Percentiles rank a stretch among this genome's conserved stretches.
Conservation (phyloP, 37 sponge, comb jelly and placozoan genomes). For the Axinella damicornis region DNA sequence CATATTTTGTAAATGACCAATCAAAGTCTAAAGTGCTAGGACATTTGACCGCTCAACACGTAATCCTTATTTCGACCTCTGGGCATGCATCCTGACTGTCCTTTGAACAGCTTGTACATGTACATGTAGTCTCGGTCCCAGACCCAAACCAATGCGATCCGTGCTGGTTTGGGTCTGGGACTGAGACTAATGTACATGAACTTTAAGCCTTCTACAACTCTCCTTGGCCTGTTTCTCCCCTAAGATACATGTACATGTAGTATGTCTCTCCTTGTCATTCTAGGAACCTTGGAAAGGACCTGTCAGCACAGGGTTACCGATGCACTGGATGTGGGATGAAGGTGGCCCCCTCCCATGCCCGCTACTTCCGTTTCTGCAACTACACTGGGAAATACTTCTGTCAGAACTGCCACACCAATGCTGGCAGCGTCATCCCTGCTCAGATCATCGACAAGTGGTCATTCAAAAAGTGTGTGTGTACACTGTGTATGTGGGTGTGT, state of each 20-base stretch:
- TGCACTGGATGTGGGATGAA: conserved; percentile 99
- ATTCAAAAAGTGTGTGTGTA: conserved; percentile 78
- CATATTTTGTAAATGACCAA: too few relatives aligned
- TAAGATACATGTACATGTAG: background rate
- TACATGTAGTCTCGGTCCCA: too few relatives aligned
- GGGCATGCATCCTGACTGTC: too few relatives aligned
- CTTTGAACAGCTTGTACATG: too few relatives aligned
- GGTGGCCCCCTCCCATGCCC: conserved; percentile 72
- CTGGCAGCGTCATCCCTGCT: conserved; percentile 78
- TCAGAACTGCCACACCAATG: conserved; percentile 87
- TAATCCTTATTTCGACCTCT: too few relatives aligned
- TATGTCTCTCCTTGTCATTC: background rate
- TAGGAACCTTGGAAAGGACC: conserved; percentile 60
- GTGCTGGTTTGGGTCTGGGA: too few relatives aligned
- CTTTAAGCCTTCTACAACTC: background rate
- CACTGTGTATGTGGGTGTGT: background rate
- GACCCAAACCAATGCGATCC: too few relatives aligned
- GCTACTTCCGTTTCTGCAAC: conserved; percentile 90
- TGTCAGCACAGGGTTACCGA: conserved; percentile 79
- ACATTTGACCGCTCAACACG: too few relatives aligned
- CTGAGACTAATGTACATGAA: too few relatives aligned
- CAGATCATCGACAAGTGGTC: conserved; percentile 89
- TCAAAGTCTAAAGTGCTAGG: too few relatives aligned
- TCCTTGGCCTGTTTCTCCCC: too few relatives aligned
- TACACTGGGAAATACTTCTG: conserved; percentile 99